These are phyloP conservation scores for Ophioninae sp. DNA, from an alignment of 2,888 invertebrate species.

Conservation along the genomic window DNA sequence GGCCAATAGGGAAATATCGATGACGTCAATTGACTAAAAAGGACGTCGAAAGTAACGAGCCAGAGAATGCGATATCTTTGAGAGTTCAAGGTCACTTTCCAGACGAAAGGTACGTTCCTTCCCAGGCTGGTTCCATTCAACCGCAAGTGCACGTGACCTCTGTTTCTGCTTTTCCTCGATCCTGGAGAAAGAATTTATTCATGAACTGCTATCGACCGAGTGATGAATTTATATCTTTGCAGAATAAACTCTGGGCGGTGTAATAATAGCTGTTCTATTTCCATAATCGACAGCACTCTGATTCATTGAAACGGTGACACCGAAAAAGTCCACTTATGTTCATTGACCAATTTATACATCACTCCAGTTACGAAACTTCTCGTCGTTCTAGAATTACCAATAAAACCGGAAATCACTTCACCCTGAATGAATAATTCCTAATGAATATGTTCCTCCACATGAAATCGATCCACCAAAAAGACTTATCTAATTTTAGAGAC, in stretches of 20 bases:
- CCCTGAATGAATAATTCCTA: neutral
- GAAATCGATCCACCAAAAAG: no score
- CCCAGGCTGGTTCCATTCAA: neutral
- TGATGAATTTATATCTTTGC: neutral
- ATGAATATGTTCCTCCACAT: neutral
- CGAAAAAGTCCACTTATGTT: neutral
- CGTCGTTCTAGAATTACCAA: neutral
- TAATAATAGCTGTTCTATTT: neutral
- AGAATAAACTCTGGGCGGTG: neutral
- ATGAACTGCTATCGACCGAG: neutral
- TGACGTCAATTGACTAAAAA: neutral
- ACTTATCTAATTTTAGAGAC: no score
- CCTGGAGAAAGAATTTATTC: neutral
- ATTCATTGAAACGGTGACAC: neutral
- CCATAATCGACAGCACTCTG: neutral
- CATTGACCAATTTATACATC: neutral
- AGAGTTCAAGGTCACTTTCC: conserved; percentile 6
- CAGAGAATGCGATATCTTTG: neutral
- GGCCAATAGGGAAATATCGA: neutral
- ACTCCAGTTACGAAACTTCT: neutral
- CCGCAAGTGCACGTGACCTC: neutral
- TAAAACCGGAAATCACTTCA: neutral
- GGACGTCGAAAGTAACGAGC: neutral
- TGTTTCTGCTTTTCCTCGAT: neutral
- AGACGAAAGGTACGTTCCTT: neutral